These are phyloP conservation scores for Lytechinus variegatus DNA, from an alignment of 35 echinoderm and acorn worm genomes.

Conservation along the genomic window DNA sequence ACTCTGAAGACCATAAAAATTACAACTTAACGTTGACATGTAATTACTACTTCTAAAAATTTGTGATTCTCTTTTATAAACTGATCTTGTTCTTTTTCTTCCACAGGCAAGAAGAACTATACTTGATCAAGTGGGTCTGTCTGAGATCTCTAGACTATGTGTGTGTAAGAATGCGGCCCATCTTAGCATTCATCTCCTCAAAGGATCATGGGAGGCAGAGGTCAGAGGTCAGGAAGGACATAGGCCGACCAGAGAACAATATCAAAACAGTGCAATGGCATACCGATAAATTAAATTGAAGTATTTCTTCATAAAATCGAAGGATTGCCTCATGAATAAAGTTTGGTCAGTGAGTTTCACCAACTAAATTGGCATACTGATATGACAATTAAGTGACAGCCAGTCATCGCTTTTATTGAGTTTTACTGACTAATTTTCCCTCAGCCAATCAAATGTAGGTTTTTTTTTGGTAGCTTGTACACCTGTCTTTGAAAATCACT, in stretches of 20 bases:
- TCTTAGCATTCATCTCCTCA: neutral
- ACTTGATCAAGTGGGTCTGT: constrained; percentile 75
- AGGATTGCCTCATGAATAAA: too few relatives aligned
- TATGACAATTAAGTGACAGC: too few relatives aligned
- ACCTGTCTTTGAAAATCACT: too few relatives aligned
- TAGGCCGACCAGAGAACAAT: neutral
- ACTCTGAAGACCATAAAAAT: too few relatives aligned
- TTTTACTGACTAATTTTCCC: too few relatives aligned
- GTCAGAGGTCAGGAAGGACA: neutral
- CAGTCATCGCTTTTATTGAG: too few relatives aligned
- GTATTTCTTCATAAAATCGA: too few relatives aligned
- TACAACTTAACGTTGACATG: neutral
- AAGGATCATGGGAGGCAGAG: neutral
- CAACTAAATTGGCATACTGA: too few relatives aligned
- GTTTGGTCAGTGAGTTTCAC: too few relatives aligned
- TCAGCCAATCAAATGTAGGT: too few relatives aligned
- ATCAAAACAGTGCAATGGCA: neutral
- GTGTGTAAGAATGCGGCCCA: neutral
- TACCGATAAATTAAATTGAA: too few relatives aligned
- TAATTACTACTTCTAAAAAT: neutral
- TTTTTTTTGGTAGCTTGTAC: too few relatives aligned
- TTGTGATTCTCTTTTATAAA: neutral
- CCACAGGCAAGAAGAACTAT: constrained; percentile 84
- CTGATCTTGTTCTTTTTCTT: neutral
- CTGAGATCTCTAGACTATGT: neutral